Evolutionary conservation across 2,888 invertebrate genomes (phyloP).

Genomic region (Acanthacorydalis orientalis): DNA sequence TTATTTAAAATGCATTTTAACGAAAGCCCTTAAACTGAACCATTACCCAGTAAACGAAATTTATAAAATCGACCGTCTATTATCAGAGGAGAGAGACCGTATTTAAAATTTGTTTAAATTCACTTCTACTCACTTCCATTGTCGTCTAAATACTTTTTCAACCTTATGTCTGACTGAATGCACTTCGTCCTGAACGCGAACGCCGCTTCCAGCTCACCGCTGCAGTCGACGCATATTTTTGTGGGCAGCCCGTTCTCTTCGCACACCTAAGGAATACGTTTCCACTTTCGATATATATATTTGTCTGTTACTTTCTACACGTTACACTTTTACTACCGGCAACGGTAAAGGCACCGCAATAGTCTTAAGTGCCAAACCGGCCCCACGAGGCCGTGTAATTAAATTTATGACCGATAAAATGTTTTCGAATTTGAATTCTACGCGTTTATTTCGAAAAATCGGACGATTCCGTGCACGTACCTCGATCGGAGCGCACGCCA

Average conservation of each 20-base stretch:
- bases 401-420: no score
- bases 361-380: no score
- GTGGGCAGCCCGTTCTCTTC: slow-evolving; percentile 6
- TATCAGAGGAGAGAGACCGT: no score
- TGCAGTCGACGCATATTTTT: slow-evolving; percentile 4
- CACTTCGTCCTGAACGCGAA: slow-evolving; percentile 4
- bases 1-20: no score
- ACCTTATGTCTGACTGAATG: slow-evolving; percentile 3
- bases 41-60: not conserved
- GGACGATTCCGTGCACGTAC: not conserved
- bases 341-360: no score
- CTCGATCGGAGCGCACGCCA: slow-evolving; percentile 5
- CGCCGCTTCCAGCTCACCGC: not conserved
- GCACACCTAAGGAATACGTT: not conserved
- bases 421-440: no score
- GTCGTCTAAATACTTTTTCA: slow-evolving; percentile 3
- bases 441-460: no score
- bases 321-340: no score
- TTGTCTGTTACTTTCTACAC: no score
- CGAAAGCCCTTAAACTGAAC: no score
- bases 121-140: slow-evolving; percentile 1
- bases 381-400: no score
- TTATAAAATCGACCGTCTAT: not conserved
- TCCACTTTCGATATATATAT: not conserved
- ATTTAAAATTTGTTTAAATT: not conserved